Percentiles rank a stretch among this genome's conserved stretches.
phyloP scores from a whole-genome alignment of 1,140 invertebrate genomes.

The Heliothis subflexa region DNA sequence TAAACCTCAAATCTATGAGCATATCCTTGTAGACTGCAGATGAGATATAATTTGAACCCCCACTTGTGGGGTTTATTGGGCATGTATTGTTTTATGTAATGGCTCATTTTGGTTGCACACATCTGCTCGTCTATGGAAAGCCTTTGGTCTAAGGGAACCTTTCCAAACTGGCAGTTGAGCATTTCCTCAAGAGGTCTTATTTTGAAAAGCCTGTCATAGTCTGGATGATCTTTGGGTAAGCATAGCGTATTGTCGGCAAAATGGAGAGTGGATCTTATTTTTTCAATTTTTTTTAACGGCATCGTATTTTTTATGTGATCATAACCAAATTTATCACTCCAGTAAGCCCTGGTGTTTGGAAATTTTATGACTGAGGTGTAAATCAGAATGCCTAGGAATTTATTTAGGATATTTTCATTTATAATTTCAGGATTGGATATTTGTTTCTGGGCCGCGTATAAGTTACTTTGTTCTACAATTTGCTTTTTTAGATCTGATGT shows the following conservation, averaged over 20 bases:
- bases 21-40: slow-evolving; percentile 45
- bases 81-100: slow-evolving; percentile 57
- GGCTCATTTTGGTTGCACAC: slow-evolving; percentile 20
- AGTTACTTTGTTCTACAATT: slow-evolving; percentile 15
- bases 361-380: slow-evolving; percentile 67
- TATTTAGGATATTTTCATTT: slow-evolving; percentile 24
- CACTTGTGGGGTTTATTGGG: slow-evolving; percentile 75
- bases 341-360: slow-evolving; percentile 50
- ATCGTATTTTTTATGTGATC: slow-evolving; percentile 64
- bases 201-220: slow-evolving; percentile 1
- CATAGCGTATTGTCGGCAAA: slow-evolving; percentile 10
- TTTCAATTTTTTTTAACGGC: slow-evolving; percentile 73
- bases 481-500: slow-evolving; percentile 54
- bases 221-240: slow-evolving; percentile 8
- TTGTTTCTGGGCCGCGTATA: slow-evolving; percentile 50
- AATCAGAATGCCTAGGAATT: slow-evolving; percentile 51
- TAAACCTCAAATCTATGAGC: slow-evolving; percentile 56
- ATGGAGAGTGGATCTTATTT: slow-evolving; percentile 61
- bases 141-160: slow-evolving; percentile 4
- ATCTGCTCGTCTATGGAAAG: slow-evolving; percentile 15
- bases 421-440: slow-evolving; percentile 45
- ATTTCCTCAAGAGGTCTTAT: slow-evolving; percentile 3
- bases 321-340: slow-evolving; percentile 64
- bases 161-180: slow-evolving; percentile 6
- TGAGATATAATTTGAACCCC: slow-evolving; percentile 78